Conservation (phyloP, 2,797 vertebrate species). For the Eulemur mongoz region DNA sequence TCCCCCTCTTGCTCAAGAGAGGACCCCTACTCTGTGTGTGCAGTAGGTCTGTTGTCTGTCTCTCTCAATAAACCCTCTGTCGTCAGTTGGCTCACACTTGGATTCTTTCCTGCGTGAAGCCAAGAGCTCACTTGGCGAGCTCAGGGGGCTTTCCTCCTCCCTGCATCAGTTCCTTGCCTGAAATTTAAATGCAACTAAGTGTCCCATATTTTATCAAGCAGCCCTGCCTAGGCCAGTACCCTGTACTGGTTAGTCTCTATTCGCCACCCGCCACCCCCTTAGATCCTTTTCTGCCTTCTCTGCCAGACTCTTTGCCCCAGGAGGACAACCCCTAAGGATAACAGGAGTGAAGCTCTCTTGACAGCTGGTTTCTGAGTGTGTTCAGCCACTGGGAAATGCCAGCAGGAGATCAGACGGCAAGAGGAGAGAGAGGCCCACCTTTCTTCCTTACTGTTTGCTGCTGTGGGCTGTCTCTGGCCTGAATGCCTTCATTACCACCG, state of each 20-base stretch:
- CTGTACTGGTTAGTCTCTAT: no score
- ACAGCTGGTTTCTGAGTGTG: accelerated
- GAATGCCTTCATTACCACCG: accelerated
- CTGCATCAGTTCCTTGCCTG: not conserved
- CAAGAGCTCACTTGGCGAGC: not conserved
- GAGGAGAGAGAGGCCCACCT: not conserved
- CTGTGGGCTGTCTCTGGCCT: no score
- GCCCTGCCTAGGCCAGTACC: not conserved
- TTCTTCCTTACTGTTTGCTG: not conserved
- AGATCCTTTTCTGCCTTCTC: not conserved
- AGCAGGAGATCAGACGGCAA: not conserved
- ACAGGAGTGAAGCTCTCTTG: no score
- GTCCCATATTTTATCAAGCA: not conserved
- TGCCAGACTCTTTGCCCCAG: not conserved
- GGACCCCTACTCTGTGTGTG: not conserved
- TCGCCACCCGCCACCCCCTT: not conserved
- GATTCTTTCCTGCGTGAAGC: not conserved
- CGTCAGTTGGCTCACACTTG: not conserved
- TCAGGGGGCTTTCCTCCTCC: not conserved
- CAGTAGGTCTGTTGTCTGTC: not conserved
- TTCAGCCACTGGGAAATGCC: not conserved
- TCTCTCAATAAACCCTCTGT: not conserved
- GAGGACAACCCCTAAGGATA: not conserved
- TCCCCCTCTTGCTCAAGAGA: not conserved
- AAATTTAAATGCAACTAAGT: not conserved